These are phyloP conservation scores for Rotaria socialis DNA, from an alignment of 2,888 invertebrate species.

Conservation along the genomic window DNA sequence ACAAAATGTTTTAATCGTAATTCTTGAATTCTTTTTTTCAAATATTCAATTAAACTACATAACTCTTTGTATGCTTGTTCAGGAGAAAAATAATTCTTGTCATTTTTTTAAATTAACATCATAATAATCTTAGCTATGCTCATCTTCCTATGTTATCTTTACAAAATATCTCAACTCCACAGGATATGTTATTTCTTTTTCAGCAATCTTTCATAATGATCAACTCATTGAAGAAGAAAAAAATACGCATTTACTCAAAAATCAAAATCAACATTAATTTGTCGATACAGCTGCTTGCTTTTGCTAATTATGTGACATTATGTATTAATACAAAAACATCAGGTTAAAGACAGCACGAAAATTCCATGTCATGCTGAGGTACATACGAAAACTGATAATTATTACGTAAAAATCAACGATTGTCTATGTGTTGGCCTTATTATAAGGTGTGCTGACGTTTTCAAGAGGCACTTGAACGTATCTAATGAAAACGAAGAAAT, in stretches of 20 bases:
- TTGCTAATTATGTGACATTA: constrained; percentile 29
- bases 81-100: no score
- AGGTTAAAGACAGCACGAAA: not conserved
- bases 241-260: not conserved
- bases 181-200: not conserved
- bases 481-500: not conserved
- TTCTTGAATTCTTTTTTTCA: no score
- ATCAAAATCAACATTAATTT: not conserved
- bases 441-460: constrained; percentile 1
- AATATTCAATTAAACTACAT: no score
- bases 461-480: not conserved
- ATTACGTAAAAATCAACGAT: constrained; percentile 10
- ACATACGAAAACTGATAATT: constrained; percentile 4
- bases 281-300: constrained; percentile 14
- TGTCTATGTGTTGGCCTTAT: not conserved
- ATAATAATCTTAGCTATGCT: no score
- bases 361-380: not conserved
- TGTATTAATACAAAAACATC: not conserved
- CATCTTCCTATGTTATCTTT: no score
- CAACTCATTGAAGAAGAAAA: not conserved
- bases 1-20: no score
- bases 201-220: not conserved
- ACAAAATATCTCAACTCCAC: not conserved
- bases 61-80: no score
- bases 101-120: no score